Base-by-base conservation (phyloP, 2,888 invertebrate genomes). In the Athalia cordata region DNA sequence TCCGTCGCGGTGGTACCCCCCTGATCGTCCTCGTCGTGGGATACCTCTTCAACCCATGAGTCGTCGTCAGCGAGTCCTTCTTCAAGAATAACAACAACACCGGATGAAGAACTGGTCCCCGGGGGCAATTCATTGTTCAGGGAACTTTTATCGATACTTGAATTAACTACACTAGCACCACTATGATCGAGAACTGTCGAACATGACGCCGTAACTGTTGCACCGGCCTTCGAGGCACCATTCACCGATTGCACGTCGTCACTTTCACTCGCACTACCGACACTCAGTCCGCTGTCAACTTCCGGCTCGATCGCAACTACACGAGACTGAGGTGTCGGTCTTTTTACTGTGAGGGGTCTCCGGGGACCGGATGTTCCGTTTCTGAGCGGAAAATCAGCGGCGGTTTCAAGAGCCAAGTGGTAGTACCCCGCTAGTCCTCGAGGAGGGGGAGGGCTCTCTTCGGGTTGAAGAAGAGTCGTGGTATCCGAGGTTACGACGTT, bases 41-140 rank as follows among this genome's bases (percentile, higher is more conserved):
- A 96, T 81, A 96, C 92, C 89, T 97, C 96, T 90, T 97, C 97
- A 81, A 97, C 96, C 97, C 97, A 97, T 80, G 96, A 96, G 89
- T 97, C 97, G 90, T 97, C 96, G 87, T 97, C 97, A 74, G 97
- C 96, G 79, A 96, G 91, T 81, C 96, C 96, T 91, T 97, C 96
- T 90, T 96, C 96, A 82, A 96, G 93, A 85, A 94, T 94, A 81
- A 95, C 93, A 77, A 94, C 93, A 74, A 94, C 93, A 87, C 92
- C 93, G 72, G 82, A 82, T 72, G 79, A 50, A 70, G 78, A 68
- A 29, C 79, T 77, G 64, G 80, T 75, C 79, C 79, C 49, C n/a
- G 13, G 74, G 45, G 67, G 68, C 6, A 81, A 81, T 61, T 85
- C 84, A 29, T 29, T 29, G 62, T 80, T 84, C 77, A 77, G 61